Evolutionary conservation across 2,888 invertebrate genomes (phyloP).

Genomic region (Drosophila paranaensis): DNA sequence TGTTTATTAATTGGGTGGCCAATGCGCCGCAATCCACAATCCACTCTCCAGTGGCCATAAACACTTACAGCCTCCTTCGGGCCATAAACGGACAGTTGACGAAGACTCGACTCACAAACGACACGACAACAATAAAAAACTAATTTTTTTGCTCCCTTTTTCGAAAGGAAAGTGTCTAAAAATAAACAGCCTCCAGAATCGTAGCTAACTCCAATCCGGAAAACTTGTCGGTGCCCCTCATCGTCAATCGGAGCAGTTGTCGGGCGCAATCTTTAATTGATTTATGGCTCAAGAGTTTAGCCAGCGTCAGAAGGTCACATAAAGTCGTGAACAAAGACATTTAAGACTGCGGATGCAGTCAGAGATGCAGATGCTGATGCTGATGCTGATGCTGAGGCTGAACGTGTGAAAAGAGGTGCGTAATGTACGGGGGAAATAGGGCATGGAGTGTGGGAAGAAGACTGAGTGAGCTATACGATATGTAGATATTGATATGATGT

Average conservation of each 20-base stretch:
- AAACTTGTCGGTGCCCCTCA: slow-evolving; percentile 55
- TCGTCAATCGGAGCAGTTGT: slow-evolving; percentile 40
- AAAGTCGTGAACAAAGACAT: slow-evolving; percentile 13
- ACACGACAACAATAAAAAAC: slow-evolving; percentile 40
- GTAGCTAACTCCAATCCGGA: background rate
- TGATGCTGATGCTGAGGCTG: background rate
- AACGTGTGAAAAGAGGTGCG: background rate
- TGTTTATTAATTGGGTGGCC: slow-evolving; percentile 66
- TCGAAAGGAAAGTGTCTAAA: slow-evolving; percentile 38
- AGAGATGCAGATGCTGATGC: no score
- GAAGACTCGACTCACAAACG: slow-evolving; percentile 31
- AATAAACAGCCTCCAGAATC: slow-evolving; percentile 42
- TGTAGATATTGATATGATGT: background rate
- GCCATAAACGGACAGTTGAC: slow-evolving; percentile 52
- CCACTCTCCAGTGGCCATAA: slow-evolving; percentile 44
- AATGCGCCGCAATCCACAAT: slow-evolving; percentile 24
- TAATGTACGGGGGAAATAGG: background rate
- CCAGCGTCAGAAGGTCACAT: slow-evolving; percentile 17
- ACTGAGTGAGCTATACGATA: background rate
- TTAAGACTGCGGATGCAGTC: background rate
- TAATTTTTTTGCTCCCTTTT: slow-evolving; percentile 39
- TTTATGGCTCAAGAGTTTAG: slow-evolving; percentile 49
- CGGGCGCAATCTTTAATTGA: slow-evolving; percentile 67
- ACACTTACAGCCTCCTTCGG: slow-evolving; percentile 75
- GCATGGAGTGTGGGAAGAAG: background rate